Base-by-base conservation (phyloP, 2,888 invertebrate species). In the Agapostemon virescens region DNA sequence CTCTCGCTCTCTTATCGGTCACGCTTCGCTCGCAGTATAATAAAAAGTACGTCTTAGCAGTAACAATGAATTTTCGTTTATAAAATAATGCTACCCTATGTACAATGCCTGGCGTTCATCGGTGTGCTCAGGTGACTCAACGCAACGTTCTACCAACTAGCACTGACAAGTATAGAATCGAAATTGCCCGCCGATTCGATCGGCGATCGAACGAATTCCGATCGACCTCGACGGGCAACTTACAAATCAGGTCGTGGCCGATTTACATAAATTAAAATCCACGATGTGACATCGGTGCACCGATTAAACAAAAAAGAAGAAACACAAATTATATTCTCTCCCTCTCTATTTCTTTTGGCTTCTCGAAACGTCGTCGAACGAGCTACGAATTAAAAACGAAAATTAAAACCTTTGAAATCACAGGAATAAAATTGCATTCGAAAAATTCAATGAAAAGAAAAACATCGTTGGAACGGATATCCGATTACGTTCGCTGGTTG, bases 71-170 rank as follows among this genome's bases (percentile, higher is more conserved):
- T 83, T 73, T 69, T 77, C 69, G 76, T 85, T 86, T 84, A 88
- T 86, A 89, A 89, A 89, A 89, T 88, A 89, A 88, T 82, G 80
- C 85, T 88, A 84, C 81, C 84, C 84, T 88, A 86, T 88, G 49
- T 87, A 87, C 86, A 88, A 61, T 81, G 81, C 84, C 86, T 86
- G 87, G 81, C 84, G 82, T 85, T 72, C 73, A 81, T 80, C 79
- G 49, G n/a, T 85, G 71, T 78, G 67, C 74, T 61, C 77, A 80
- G 82, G 74, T 80, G 77, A 82, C 69, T 78, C 69, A 81, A 78
- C 75, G 72, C 55, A 84, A 84, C 74, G 36, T 69, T 69, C 75
- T 79, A 79, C 36, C 26, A 78, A 76, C 72, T 73, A 81, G 73
- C 70, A 64, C 55, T 70, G 77, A 74, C 82, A 74, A 64, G 42